phyloP scores from a whole-genome alignment of 2,113 vertebrate species.

The Calcarius ornatus region DNA sequence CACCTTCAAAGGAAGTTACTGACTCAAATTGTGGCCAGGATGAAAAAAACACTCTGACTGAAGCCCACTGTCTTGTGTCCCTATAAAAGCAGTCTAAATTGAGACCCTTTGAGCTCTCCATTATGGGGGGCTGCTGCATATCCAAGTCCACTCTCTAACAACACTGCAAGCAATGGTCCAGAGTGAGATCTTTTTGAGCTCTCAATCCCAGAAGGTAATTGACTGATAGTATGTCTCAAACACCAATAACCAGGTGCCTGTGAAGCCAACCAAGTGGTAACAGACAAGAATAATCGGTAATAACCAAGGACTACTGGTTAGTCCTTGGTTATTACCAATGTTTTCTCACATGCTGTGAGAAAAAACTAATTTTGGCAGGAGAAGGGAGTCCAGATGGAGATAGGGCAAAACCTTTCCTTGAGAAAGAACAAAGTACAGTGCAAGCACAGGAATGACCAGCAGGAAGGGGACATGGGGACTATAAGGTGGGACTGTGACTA shows the following conservation, averaged over 20 bases:
- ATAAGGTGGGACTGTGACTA: not conserved
- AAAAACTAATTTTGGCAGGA: not conserved
- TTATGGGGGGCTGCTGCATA: not conserved
- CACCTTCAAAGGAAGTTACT: not conserved
- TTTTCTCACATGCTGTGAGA: not conserved
- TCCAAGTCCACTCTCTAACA: not conserved
- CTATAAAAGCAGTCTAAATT: not conserved
- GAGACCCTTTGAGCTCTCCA: not conserved
- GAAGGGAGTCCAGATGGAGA: not conserved
- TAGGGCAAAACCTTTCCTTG: not conserved
- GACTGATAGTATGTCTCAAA: not conserved
- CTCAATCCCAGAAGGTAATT: not conserved
- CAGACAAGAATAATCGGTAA: not conserved
- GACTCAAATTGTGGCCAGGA: not conserved
- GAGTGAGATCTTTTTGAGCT: not conserved
- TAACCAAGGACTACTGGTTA: not conserved
- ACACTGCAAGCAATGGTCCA: not conserved
- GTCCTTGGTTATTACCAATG: too few relatives aligned
- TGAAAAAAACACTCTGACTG: not conserved
- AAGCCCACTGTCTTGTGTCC: not conserved
- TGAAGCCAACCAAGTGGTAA: not conserved
- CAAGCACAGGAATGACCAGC: not conserved
- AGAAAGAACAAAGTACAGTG: not conserved
- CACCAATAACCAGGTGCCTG: not conserved
- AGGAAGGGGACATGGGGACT: not conserved